phyloP scores from a whole-genome alignment of 2,797 vertebrate genomes.

The Sibirionetta formosa region DNA sequence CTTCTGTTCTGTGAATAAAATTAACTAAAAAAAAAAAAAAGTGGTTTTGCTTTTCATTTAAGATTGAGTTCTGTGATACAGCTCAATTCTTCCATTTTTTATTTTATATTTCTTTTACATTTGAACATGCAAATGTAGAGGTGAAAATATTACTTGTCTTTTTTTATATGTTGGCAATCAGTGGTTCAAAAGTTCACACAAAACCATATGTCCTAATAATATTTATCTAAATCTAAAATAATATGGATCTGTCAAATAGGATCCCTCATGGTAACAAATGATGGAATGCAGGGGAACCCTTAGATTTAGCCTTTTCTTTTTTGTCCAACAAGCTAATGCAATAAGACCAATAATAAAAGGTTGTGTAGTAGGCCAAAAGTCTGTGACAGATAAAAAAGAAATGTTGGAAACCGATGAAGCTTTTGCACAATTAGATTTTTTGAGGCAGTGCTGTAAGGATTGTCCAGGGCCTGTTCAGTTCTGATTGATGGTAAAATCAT shows the following conservation, averaged over 20 bases:
- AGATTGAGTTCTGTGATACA: background rate
- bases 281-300: constrained; percentile 90
- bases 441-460: constrained; percentile 93
- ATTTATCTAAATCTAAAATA: constrained; percentile 93
- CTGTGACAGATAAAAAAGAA: constrained; percentile 92
- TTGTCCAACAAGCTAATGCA: constrained; percentile 86
- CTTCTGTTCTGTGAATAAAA: constrained; percentile 39
- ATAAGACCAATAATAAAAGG: constrained; percentile 92
- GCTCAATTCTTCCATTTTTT: constrained; percentile 21
- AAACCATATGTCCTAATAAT: constrained; percentile 92
- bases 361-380: constrained; percentile 88
- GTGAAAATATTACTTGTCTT: constrained; percentile 48
- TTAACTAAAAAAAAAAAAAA: background rate
- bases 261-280: constrained; percentile 88
- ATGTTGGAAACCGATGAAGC: constrained; percentile 98
- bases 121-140: constrained; percentile 39
- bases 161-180: constrained; percentile 52
- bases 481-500: constrained; percentile 99
- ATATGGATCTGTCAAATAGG: constrained; percentile 90
- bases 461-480: constrained; percentile 88
- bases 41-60: constrained; percentile 26
- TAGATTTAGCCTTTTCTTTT: constrained; percentile 82
- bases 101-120: background rate
- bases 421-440: constrained; percentile 97
- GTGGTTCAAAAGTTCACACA: constrained; percentile 93